Evolutionary conservation across 1,140 invertebrate species (phyloP), one percentile per base, ranked within the genome.

Genomic region (Aphelenchoides avenae): DNA sequence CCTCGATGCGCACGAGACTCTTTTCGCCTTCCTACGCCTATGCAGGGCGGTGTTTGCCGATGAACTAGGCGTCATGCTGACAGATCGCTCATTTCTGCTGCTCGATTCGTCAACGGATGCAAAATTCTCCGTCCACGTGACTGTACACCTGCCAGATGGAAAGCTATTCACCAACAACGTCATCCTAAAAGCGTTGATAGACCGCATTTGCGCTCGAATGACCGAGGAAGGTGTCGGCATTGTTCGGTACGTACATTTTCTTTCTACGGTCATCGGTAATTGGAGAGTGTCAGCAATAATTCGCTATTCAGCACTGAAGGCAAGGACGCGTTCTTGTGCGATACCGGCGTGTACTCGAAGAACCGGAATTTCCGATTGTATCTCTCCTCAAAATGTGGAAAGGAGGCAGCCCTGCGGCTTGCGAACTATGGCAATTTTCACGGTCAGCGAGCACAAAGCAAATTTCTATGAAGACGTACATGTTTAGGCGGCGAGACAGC

Each of bases 281-380:
- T n/a, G 52, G 7, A 39, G 52, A 15, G 9, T 7, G 15, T 39
- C n/a, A 41, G 7, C 7, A 41, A 52, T 7, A 67, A 24, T 27
- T 78, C 7, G 7, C 15, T 7, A 47, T n/a, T 80, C 4, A 57
- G 61, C 34, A 73, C 77, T 39, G 75, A 71, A 52, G 64, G 60
- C 20, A 66, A 67, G 42, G 58, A 63, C 26, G 64, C 65, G 40
- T 65, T 83, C 33, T 84, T 86, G 64, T 80, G 83, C 69, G 85
- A 86, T 76, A 68, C 78, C 53, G 77, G 79, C 57, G 85, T 86
- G 20, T 86, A 87, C 62, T 82, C 84, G 1, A 85, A 82, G 76
- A 86, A 86, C 64, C 72, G 85, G 54, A 85, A 86, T 70, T 87
- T 87, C 65, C 78, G 85, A 40, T 55, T 86, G n/a, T 86, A 79